These are phyloP conservation scores for Dynastes hyllus DNA, from an alignment of 2,888 invertebrate species.

Conservation along the genomic window DNA sequence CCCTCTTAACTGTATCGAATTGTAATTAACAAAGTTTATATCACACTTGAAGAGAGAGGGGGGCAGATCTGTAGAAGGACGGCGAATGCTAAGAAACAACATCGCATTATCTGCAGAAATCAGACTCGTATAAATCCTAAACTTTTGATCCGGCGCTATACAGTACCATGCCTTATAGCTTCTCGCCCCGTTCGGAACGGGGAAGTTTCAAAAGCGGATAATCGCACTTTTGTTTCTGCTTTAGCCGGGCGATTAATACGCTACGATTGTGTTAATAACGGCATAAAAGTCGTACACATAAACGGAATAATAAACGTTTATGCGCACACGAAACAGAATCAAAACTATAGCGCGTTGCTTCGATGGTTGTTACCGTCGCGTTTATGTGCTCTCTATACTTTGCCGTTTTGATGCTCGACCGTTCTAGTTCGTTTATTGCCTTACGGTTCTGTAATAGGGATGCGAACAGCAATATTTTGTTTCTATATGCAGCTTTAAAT, in stretches of 20 bases:
- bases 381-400: not conserved
- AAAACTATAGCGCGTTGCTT: constrained; percentile 19
- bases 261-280: constrained; percentile 74
- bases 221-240: constrained; percentile 82
- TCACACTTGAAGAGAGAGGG: constrained; percentile 37
- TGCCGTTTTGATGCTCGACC: constrained; percentile 17
- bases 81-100: constrained; percentile 46
- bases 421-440: constrained; percentile 24
- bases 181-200: constrained; percentile 30
- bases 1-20: constrained; percentile 54
- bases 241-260: constrained; percentile 79
- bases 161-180: constrained; percentile 55
- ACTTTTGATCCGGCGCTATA: constrained; percentile 66
- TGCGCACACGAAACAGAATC: constrained; percentile 24
- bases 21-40: constrained; percentile 54
- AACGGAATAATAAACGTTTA: constrained; percentile 47
- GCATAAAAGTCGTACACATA: constrained; percentile 39
- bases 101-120: constrained; percentile 61
- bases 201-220: constrained; percentile 67
- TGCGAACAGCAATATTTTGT: not conserved
- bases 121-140: constrained; percentile 64
- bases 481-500: too few species aligned
- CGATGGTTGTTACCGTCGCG: constrained; percentile 7
- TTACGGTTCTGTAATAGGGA: not conserved
- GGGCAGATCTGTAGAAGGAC: not conserved